Evolutionary conservation across 2,113 vertebrate species (phyloP).

Genomic region (human): DNA sequence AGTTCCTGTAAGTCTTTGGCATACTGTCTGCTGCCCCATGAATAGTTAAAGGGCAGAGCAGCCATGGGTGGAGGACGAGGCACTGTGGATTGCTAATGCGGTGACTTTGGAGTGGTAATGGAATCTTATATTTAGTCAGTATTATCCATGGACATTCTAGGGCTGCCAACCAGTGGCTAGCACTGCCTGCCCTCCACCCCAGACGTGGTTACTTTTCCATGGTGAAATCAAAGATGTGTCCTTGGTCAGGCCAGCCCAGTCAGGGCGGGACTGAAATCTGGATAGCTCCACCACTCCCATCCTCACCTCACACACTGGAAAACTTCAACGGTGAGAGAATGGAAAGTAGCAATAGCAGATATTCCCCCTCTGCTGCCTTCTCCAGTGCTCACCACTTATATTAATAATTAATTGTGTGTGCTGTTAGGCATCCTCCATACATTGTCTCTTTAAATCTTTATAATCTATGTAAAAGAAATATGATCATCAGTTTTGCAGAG

Average conservation of each 20-base stretch:
- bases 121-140: slow-evolving; percentile 1
- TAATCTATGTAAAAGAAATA: not conserved
- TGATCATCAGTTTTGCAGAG: slow-evolving; percentile 12
- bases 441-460: not conserved
- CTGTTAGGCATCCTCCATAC: not conserved
- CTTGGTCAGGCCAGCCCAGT: slow-evolving; percentile 13
- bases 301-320: not conserved
- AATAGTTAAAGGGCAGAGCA: slow-evolving; percentile 60
- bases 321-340: slow-evolving; percentile 12
- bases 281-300: not conserved
- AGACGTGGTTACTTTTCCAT: slow-evolving; percentile 45
- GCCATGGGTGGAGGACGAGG: not conserved
- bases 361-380: not conserved
- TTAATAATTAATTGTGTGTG: not conserved
- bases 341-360: not conserved
- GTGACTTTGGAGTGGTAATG: slow-evolving; percentile 29
- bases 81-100: not conserved
- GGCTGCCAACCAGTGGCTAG: slow-evolving; percentile 26
- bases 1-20: slow-evolving; percentile 52
- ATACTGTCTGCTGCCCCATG: slow-evolving; percentile 10
- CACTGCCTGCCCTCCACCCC: not conserved
- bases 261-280: not conserved
- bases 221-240: slow-evolving; percentile 61
- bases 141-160: not conserved
- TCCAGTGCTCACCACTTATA: not conserved